Percentiles rank a stretch among this genome's conserved stretches.
Evolutionary conservation across 2,113 vertebrate species (phyloP).

Genomic region (Sakesphorus luctuosus): DNA sequence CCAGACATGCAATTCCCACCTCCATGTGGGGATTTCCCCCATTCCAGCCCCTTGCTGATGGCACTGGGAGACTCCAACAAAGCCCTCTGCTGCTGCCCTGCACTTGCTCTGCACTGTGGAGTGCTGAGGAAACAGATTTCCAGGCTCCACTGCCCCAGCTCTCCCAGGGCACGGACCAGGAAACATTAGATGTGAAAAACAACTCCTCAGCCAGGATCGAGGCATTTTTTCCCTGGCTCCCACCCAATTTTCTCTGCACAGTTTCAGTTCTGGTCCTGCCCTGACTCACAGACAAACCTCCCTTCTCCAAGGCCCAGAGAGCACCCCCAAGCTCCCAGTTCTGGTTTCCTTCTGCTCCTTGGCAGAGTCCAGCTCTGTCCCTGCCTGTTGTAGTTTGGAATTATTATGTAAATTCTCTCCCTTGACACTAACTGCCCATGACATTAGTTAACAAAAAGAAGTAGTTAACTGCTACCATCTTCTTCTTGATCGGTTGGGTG

Average conservation of each 20-base stretch:
- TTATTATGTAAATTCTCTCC: no score
- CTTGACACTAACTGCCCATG: no score
- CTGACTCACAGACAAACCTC: background rate
- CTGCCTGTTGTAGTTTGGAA: no score
- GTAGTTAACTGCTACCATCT: no score
- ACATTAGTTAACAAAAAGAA: no score
- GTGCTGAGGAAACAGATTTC: background rate
- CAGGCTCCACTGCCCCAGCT: background rate
- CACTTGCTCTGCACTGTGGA: background rate
- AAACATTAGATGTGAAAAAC: constrained; percentile 59
- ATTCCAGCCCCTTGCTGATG: no score
- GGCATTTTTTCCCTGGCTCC: constrained; percentile 11
- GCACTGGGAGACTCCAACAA: rapidly evolving
- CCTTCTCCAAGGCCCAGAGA: background rate
- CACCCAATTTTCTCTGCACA: background rate
- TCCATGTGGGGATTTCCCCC: rapidly evolving
- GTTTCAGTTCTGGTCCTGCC: background rate
- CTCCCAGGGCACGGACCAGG: constrained; percentile 21
- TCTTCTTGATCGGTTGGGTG: no score
- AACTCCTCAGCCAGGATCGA: background rate
- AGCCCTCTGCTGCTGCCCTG: background rate
- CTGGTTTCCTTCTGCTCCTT: background rate
- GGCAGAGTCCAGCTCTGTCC: background rate
- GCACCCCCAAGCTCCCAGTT: background rate
- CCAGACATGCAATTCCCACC: rapidly evolving